Evolutionary conservation across 2,113 vertebrate species (phyloP).

Genomic region (Nematolebias whitei): DNA sequence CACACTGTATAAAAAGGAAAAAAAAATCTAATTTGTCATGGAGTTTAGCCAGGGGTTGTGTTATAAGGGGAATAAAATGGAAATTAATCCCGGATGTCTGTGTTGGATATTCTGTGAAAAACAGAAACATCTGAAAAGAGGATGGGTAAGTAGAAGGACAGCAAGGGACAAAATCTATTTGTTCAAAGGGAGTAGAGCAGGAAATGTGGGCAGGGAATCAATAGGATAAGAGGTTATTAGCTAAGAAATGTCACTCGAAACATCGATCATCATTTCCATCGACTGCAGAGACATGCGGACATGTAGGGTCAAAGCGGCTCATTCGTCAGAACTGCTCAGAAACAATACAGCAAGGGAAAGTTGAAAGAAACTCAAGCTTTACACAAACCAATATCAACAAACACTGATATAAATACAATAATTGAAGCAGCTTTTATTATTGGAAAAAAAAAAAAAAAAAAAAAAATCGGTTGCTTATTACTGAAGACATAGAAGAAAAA

Average conservation of each 20-base stretch:
- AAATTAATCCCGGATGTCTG: slow-evolving; percentile 7
- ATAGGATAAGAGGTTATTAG: slow-evolving; percentile 79
- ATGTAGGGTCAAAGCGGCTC: slow-evolving; percentile 59
- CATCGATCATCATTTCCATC: slow-evolving; percentile 74
- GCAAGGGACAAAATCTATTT: slow-evolving; percentile 64
- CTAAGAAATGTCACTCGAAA: slow-evolving; percentile 76
- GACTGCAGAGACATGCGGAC: slow-evolving; percentile 63
- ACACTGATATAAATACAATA: too few species aligned
- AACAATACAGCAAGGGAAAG: slow-evolving; percentile 36
- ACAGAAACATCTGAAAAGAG: slow-evolving; percentile 35
- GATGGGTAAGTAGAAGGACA: slow-evolving; percentile 45
- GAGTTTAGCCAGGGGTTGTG: slow-evolving; percentile 33
- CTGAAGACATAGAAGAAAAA: too few species aligned
- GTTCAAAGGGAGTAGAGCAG: slow-evolving; percentile 61
- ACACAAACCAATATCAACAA: slow-evolving; percentile 6
- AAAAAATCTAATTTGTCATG: slow-evolving; percentile 44
- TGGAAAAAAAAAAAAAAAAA: too few species aligned
- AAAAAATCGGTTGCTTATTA: neutral
- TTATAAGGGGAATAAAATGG: slow-evolving; percentile 16
- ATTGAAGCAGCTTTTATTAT: neutral
- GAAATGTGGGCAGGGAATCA: slow-evolving; percentile 66
- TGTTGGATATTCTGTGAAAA: slow-evolving; percentile 36
- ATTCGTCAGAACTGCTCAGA: slow-evolving; percentile 52
- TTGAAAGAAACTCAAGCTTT: slow-evolving; percentile 24
- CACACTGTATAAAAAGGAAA: slow-evolving; percentile 6